Percentiles rank a stretch among this genome's conserved stretches.
phyloP scores from a whole-genome alignment of 2,888 invertebrate species.

The Chromoteleia sp. region DNA sequence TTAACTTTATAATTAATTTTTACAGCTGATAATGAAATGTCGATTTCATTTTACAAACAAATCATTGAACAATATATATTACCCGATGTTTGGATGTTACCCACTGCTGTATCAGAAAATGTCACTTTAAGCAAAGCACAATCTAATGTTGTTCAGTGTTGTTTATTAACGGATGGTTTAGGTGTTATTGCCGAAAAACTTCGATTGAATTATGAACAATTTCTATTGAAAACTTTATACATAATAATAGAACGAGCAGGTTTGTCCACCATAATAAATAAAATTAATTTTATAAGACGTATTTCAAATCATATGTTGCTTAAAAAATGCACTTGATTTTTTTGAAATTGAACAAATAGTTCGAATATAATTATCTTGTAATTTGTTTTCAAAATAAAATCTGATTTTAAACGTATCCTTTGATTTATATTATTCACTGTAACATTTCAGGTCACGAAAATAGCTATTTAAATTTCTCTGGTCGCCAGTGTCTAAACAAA shows the following conservation, averaged over 20 bases:
- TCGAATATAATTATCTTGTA: no score
- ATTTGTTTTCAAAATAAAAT: no score
- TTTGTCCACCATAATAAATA: slow-evolving; percentile 74
- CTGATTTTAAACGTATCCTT: no score
- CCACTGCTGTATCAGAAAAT: slow-evolving; percentile 75
- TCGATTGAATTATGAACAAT: slow-evolving; percentile 86
- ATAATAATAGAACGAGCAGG: slow-evolving; percentile 90
- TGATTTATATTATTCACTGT: no score
- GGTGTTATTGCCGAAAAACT: slow-evolving; percentile 87
- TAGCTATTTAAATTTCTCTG: slow-evolving; percentile 87
- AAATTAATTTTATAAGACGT: no score
- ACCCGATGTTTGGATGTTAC: slow-evolving; percentile 79
- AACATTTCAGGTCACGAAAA: slow-evolving; percentile 87
- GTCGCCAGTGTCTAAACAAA: slow-evolving; percentile 86
- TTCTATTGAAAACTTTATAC: slow-evolving; percentile 89
- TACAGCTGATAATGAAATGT: slow-evolving; percentile 23
- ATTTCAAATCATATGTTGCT: no score
- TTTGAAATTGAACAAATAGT: no score
- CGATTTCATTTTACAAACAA: slow-evolving; percentile 75
- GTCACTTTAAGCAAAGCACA: slow-evolving; percentile 85
- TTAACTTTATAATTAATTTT: slow-evolving; percentile 7
- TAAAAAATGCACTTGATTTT: no score
- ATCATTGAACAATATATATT: slow-evolving; percentile 78
- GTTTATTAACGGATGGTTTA: slow-evolving; percentile 89
- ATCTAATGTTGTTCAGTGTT: slow-evolving; percentile 88